Evolutionary conservation across 2,888 invertebrate species (phyloP).

Genomic region (Troilus luridus): DNA sequence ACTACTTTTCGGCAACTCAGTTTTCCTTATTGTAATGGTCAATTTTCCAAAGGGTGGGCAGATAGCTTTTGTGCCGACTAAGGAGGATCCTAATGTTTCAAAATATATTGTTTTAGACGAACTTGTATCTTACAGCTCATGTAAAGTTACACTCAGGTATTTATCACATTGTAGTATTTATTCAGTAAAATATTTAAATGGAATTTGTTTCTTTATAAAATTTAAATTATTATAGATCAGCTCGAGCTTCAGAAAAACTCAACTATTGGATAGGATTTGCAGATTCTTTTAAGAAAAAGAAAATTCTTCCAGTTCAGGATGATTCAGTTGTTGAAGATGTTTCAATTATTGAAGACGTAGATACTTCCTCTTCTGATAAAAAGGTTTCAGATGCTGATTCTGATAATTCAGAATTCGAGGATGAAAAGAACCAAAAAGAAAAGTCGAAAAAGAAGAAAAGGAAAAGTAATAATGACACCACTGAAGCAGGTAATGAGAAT

Average conservation of each 20-base stretch:
- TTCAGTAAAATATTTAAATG: not conserved
- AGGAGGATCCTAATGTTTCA: constrained; percentile 30
- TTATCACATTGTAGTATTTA: not conserved
- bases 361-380: not conserved
- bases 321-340: not conserved
- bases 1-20: constrained; percentile 5
- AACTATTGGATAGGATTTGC: constrained; percentile 2
- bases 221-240: not conserved
- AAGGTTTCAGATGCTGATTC: not conserved
- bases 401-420: not conserved
- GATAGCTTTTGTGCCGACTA: constrained; percentile 45
- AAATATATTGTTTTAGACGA: not conserved
- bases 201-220: not conserved
- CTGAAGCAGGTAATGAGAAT: not conserved
- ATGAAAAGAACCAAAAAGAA: not conserved
- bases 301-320: constrained; percentile 66
- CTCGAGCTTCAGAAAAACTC: constrained; percentile 48
- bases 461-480: not conserved
- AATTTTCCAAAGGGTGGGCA: not conserved
- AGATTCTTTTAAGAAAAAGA: constrained; percentile 56
- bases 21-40: not conserved
- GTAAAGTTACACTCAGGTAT: constrained; percentile 42
- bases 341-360: not conserved
- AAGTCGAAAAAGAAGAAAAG: constrained; percentile 23
- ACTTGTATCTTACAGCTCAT: not conserved